A percentile compares a stretch with the other conserved stretches of the same genome.
phyloP scores from a whole-genome alignment of 2,113 vertebrate genomes.

The Daubentonia madagascariensis region DNA sequence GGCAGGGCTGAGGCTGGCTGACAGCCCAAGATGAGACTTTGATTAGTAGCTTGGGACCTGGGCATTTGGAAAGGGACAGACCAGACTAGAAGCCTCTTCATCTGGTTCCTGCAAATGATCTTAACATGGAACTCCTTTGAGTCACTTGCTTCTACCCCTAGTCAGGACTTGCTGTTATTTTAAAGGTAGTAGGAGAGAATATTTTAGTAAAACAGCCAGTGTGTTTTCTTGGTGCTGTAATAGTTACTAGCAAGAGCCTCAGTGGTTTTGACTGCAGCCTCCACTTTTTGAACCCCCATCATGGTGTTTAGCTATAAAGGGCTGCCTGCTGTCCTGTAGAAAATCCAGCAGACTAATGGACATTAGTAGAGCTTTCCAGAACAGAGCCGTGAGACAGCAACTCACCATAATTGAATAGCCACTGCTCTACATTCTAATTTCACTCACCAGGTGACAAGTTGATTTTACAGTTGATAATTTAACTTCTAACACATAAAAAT shows the following conservation, averaged over 20 bases:
- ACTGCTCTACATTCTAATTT: slow-evolving; percentile 40
- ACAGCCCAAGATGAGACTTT: background rate
- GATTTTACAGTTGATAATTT: slow-evolving; percentile 54
- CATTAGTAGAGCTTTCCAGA: slow-evolving; percentile 46
- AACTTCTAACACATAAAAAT: slow-evolving; percentile 42
- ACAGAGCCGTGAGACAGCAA: background rate
- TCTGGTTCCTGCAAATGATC: background rate
- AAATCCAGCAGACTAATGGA: slow-evolving; percentile 25
- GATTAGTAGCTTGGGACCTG: background rate
- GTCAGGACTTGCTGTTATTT: background rate
- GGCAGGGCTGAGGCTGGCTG: background rate
- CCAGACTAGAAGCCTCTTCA: background rate
- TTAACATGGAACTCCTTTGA: accelerated
- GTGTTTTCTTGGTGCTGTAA: background rate
- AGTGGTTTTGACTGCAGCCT: background rate
- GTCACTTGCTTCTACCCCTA: accelerated
- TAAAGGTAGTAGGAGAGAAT: background rate
- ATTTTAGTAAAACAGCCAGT: background rate
- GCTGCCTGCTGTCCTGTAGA: slow-evolving; percentile 30
- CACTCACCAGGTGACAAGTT: slow-evolving; percentile 50
- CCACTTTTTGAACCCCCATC: accelerated
- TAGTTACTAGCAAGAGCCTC: background rate
- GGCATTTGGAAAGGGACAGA: background rate
- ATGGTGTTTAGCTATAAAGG: background rate
- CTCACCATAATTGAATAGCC: background rate